These are phyloP conservation scores for Rhynchophorus ferrugineus DNA, from an alignment of 1,140 invertebrate species.

Conservation along the genomic window DNA sequence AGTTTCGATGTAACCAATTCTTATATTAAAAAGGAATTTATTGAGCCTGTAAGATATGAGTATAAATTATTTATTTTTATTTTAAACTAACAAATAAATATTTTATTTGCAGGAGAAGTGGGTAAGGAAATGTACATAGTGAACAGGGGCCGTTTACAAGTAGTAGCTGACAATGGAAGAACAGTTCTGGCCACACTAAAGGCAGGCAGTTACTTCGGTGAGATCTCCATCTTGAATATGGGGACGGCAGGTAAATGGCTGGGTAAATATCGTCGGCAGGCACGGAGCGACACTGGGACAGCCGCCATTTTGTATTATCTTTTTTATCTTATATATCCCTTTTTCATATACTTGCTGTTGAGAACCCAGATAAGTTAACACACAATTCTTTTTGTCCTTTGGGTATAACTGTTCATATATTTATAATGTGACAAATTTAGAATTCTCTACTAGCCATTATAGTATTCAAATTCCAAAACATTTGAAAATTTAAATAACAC, in stretches of 20 bases:
- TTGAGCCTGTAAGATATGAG: too few species aligned
- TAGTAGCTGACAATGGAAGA: constrained; percentile 94
- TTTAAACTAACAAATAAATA: constrained; percentile 13
- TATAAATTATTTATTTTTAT: too few species aligned
- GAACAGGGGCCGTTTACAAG: constrained; percentile 90
- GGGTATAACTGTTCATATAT: background rate
- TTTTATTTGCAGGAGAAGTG: constrained; percentile 75
- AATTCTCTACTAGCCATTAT: too few species aligned
- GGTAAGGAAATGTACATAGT: constrained; percentile 99
- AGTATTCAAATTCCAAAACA: too few species aligned
- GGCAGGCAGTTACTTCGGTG: constrained; percentile 98
- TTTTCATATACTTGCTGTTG: constrained; percentile 3
- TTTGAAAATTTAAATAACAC: too few species aligned
- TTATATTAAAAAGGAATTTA: too few species aligned
- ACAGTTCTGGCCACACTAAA: constrained; percentile 93
- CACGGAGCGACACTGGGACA: constrained; percentile 20
- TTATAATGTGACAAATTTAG: too few species aligned
- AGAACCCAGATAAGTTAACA: constrained; percentile 2
- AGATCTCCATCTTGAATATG: constrained; percentile 99
- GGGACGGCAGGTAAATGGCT: constrained; percentile 95
- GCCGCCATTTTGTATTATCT: constrained; percentile 15
- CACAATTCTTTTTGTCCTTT: constrained; percentile 1
- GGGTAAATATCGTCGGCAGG: constrained; percentile 74
- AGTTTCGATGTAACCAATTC: constrained; percentile 4
- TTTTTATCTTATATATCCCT: constrained; percentile 6